These are phyloP conservation scores for Leuciscus waleckii DNA, from an alignment of 2,797 vertebrate genomes.

Conservation along the genomic window DNA sequence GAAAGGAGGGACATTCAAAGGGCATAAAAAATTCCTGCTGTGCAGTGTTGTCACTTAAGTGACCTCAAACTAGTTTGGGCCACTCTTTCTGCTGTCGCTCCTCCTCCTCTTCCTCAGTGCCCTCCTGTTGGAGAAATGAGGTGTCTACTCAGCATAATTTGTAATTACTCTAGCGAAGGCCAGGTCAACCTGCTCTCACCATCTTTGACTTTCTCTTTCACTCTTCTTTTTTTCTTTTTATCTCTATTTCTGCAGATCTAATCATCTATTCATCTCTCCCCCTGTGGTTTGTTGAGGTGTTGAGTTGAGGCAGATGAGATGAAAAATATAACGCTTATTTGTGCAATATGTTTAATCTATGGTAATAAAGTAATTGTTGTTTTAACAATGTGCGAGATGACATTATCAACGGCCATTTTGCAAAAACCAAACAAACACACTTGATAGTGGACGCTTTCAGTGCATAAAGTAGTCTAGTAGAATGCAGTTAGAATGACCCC, in stretches of 20 bases:
- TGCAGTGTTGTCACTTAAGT: constrained; percentile 37
- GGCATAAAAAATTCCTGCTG: constrained; percentile 3
- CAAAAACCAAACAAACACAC: neutral
- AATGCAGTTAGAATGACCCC: neutral
- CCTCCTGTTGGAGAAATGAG: constrained; percentile 1
- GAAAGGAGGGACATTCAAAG: constrained; percentile 10
- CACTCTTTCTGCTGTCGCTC: neutral
- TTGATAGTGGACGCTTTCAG: neutral
- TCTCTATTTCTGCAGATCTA: neutral
- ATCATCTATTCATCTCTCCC: neutral
- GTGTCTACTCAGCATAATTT: constrained; percentile 36
- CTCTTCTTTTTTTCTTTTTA: neutral
- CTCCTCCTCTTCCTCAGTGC: constrained; percentile 18
- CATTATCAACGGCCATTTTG: neutral
- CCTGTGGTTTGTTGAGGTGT: constrained; percentile 9
- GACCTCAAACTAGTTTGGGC: constrained; percentile 26
- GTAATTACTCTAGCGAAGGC: constrained; percentile 11
- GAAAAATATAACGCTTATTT: neutral
- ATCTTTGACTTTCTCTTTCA: constrained; percentile 10
- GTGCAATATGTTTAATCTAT: neutral
- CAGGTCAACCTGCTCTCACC: constrained; percentile 12
- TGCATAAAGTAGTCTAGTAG: neutral
- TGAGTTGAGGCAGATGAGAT: neutral
- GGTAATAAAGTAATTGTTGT: neutral
- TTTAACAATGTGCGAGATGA: neutral